phyloP scores from a whole-genome alignment of 2,888 invertebrate species.

The Athrips mouffetella region DNA sequence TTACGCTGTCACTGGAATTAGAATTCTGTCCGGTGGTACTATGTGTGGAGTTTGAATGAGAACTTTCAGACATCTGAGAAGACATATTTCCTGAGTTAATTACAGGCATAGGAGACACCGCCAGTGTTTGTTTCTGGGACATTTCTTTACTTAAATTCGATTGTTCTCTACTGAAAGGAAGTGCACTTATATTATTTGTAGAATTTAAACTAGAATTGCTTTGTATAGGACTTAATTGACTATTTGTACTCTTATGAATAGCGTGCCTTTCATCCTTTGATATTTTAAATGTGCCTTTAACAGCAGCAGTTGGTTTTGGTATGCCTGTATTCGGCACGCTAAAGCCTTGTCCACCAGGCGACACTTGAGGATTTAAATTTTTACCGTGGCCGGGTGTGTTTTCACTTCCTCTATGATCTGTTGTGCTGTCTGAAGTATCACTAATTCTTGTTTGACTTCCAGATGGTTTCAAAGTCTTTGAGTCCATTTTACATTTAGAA shows the following conservation, averaged over 20 bases:
- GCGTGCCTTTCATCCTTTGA: conserved; percentile 77
- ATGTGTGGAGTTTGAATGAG: conserved; percentile 77
- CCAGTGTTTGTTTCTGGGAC: conserved; percentile 72
- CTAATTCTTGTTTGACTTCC: conserved; percentile 67
- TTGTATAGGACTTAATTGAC: conserved; percentile 77
- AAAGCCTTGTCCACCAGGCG: conserved; percentile 68
- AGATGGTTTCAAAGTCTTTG: conserved; percentile 70
- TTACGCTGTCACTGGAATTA: conserved; percentile 85
- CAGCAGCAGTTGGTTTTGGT: conserved; percentile 94
- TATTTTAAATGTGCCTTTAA: conserved; percentile 92
- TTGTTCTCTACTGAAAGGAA: conserved; percentile 71
- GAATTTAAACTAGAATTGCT: conserved; percentile 78
- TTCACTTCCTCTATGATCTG: conserved; percentile 42
- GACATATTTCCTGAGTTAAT: conserved; percentile 49
- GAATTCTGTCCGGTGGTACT: conserved; percentile 83
- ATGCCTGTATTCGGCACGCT: conserved; percentile 79
- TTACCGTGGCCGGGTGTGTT: conserved; percentile 48
- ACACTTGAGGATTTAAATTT: conserved; percentile 36
- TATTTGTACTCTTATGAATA: conserved; percentile 75
- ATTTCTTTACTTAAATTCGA: conserved; percentile 73
- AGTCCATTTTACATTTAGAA: conserved; percentile 53
- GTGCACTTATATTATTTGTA: conserved; percentile 68
- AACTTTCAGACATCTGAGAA: conserved; percentile 83
- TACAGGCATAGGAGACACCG: conserved; percentile 88
- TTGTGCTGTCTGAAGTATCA: conserved; percentile 41